Conservation (phyloP, 2,888 invertebrate genomes). For the Ochropacha duplaris region DNA sequence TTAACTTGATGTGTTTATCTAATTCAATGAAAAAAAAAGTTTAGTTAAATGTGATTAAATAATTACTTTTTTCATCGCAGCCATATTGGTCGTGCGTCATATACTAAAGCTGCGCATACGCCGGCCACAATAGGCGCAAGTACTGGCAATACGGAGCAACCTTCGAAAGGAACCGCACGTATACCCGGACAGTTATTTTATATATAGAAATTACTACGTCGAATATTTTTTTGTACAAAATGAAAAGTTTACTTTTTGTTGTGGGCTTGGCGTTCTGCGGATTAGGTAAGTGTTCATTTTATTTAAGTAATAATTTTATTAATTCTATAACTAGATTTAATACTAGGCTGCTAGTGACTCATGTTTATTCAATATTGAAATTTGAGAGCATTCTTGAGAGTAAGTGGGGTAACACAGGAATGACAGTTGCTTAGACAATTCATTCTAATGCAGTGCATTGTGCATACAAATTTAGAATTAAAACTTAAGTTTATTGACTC, state of each 20-base stretch:
- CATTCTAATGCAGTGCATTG: not conserved
- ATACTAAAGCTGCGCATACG: conserved; percentile 46
- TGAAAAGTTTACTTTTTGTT: conserved; percentile 63
- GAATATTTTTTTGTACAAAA: conserved; percentile 37
- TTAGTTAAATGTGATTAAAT: not conserved
- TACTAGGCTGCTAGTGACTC: conserved; percentile 8
- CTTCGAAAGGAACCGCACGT: conserved; percentile 72
- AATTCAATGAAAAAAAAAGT: too few relatives aligned
- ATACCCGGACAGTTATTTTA: conserved; percentile 39
- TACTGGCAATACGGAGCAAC: conserved; percentile 68
- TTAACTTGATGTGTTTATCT: too few relatives aligned
- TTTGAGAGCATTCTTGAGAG: conserved; percentile 2
- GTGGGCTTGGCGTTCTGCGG: conserved; percentile 55
- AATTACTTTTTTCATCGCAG: conserved; percentile 30
- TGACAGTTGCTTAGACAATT: not conserved
- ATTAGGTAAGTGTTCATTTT: conserved; percentile 61
- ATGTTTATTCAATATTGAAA: not conserved
- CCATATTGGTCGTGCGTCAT: conserved; percentile 37
- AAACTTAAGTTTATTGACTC: not conserved
- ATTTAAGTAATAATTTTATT: conserved; percentile 13
- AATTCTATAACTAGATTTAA: conserved; percentile 12
- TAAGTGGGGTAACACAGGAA: not conserved
- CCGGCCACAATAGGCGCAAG: conserved; percentile 48
- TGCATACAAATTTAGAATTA: not conserved
- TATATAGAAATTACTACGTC: conserved; percentile 34